Percentiles rank a stretch among this genome's conserved stretches.
Evolutionary conservation across 2,888 invertebrate genomes (phyloP).

Genomic region (Zonitis immaculata): DNA sequence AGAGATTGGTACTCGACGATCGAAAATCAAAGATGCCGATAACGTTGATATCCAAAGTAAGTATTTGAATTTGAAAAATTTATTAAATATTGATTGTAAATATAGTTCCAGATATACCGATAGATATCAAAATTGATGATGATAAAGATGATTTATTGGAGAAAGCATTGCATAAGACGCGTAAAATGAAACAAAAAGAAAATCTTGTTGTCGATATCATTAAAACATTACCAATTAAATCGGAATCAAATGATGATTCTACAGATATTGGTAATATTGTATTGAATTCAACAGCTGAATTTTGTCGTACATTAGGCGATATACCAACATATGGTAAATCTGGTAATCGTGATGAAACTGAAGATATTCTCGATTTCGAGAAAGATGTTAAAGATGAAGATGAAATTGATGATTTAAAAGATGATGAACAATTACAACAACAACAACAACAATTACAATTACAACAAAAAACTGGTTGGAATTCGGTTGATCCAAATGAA

Average conservation of each 20-base stretch:
- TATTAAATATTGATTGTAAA: no score
- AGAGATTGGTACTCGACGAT: conserved; percentile 34
- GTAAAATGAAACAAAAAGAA: conserved; percentile 55
- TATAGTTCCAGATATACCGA: conserved; percentile 25
- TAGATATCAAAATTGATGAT: conserved; percentile 56
- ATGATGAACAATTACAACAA: conserved; percentile 21
- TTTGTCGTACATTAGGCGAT: conserved; percentile 89
- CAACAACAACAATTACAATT: no score
- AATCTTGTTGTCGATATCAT: conserved; percentile 37
- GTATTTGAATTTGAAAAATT: no score
- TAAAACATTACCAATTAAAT: conserved; percentile 40
- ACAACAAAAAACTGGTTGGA: conserved; percentile 55
- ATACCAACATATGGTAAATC: conserved; percentile 92
- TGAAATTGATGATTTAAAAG: conserved; percentile 32
- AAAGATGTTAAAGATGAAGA: conserved; percentile 35
- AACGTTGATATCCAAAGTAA: conserved; percentile 62
- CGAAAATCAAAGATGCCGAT: conserved; percentile 44
- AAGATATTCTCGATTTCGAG: conserved; percentile 42
- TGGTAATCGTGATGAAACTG: conserved; percentile 82
- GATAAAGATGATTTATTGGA: conserved; percentile 54
- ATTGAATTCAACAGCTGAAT: conserved; percentile 92
- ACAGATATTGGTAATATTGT: conserved; percentile 59
- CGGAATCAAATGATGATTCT: conserved; percentile 39
- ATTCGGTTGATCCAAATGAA: conserved; percentile 50
- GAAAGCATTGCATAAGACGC: conserved; percentile 55